phyloP scores from a whole-genome alignment of 2,797 vertebrate genomes.

The Anabas testudineus region DNA sequence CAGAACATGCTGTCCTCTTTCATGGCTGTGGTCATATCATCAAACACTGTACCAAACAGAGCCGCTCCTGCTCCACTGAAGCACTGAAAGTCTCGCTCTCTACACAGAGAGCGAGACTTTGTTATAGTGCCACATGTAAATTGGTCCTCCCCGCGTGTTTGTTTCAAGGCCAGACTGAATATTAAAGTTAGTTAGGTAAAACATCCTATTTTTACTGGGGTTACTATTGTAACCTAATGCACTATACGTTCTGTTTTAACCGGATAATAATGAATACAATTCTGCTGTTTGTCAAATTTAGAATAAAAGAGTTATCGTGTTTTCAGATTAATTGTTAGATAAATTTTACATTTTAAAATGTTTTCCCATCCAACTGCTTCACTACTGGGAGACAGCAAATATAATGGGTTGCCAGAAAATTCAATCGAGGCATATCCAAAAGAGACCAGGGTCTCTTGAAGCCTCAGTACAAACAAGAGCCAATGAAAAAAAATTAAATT shows the following conservation, averaged over 20 bases:
- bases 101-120: constrained; percentile 59
- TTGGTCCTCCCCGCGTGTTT: constrained; percentile 53
- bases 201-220: constrained; percentile 5
- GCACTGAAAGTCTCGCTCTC: too few relatives aligned
- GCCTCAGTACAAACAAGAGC: constrained; percentile 63
- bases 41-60: constrained; percentile 62
- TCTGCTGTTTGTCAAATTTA: constrained; percentile 43
- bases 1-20: constrained; percentile 52
- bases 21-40: constrained; percentile 61
- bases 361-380: constrained; percentile 50
- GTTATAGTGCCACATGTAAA: constrained; percentile 59
- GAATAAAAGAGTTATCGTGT: constrained; percentile 52
- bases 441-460: constrained; percentile 69
- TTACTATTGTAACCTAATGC: background rate
- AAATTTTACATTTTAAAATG: constrained; percentile 38
- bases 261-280: constrained; percentile 14
- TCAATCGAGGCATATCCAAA: constrained; percentile 70
- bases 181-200: constrained; percentile 45
- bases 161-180: constrained; percentile 58
- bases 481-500: constrained; percentile 60
- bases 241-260: background rate
- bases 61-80: constrained; percentile 54
- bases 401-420: constrained; percentile 71
- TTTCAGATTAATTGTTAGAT: constrained; percentile 63
- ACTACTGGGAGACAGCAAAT: constrained; percentile 61